Evolutionary conservation across 2,797 vertebrate species (phyloP), one percentile per base, ranked within the genome.

Genomic region (Cyclopterus lumpus): DNA sequence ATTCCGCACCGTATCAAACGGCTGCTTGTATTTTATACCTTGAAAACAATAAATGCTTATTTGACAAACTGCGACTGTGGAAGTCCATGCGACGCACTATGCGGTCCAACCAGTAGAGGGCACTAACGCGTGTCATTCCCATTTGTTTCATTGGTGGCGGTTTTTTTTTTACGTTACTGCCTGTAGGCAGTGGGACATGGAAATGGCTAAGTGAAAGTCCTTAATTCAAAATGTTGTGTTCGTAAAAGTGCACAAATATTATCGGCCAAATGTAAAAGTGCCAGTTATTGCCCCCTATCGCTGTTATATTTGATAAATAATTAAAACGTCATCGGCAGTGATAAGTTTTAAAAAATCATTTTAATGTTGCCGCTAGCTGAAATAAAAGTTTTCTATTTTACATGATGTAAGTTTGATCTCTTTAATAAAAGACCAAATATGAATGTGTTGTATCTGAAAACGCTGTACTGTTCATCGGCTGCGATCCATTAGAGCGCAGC

Each of bases 31-130:
- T 85, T 89, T 87, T 90, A 28, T 88, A 86, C 64, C 16, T 15
- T 71, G 10, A 51, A 75, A 79, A 64, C 14, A 83, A 74, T 74
- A 75, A 84, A 84, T 60, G 8, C 5, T 22, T 5, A 38, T 76
- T 66, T 49, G 20, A 49, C 16, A 54, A 30, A 49, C 7, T 59
- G 51, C 12, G 30, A 0, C 15, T 53, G 44, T 62, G 12, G 8
- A 55, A 48, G 53, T 62, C 4, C 9, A 38, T 24, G 15, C 53
- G 32, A 28, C 85, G 71, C 66, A 86, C 48, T 76, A 57, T 71
- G 12, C 74, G 24, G 9, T 66, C 71, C 77, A 8, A 24, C 82
- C 91, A 88, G 61, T 67, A 93, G 89, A 86, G 89, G 85, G 40
- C 90, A 86, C 77, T 71, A 84, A 63, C 15, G 26, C 59, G 40